Percentiles rank a stretch among this genome's conserved stretches.
Conservation (phyloP, 1,140 invertebrate genomes). For the Cydia amplana region DNA sequence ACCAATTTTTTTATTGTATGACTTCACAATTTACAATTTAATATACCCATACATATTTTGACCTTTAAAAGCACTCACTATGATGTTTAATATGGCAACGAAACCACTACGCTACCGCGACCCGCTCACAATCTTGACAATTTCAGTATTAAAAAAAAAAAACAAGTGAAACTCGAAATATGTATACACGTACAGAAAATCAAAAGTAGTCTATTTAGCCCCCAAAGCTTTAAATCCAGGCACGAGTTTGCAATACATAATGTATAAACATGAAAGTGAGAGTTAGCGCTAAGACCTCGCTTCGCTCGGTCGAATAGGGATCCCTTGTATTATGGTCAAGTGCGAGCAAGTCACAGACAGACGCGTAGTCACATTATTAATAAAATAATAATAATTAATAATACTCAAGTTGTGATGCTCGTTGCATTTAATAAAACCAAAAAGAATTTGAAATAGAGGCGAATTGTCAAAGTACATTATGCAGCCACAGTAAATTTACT, state of each 20-base stretch:
- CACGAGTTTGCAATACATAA: no score
- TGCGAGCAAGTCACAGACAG: background rate
- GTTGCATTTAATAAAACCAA: constrained; percentile 18
- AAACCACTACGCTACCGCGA: background rate
- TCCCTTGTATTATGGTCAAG: background rate
- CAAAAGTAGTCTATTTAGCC: background rate
- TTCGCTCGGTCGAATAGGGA: no score
- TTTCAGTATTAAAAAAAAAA: background rate
- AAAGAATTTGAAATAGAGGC: no score
- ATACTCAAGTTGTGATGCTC: constrained; percentile 16
- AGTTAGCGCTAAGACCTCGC: background rate
- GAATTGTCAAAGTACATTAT: no score
- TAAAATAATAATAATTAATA: constrained; percentile 9
- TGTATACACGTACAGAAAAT: background rate
- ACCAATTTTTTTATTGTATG: background rate
- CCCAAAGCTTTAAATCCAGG: no score
- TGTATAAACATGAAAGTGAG: no score
- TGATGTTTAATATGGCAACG: constrained; percentile 19
- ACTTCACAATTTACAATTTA: background rate
- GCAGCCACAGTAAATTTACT: no score
- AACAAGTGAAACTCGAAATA: background rate
- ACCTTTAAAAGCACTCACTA: background rate
- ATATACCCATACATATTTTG: background rate
- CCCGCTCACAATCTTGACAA: background rate
- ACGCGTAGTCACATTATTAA: background rate